A percentile compares a stretch with the other conserved stretches of the same genome.
These are phyloP conservation scores for Pocillopora damicornis DNA, from an alignment of 64 coral and sea anemone genomes.

Conservation along the genomic window DNA sequence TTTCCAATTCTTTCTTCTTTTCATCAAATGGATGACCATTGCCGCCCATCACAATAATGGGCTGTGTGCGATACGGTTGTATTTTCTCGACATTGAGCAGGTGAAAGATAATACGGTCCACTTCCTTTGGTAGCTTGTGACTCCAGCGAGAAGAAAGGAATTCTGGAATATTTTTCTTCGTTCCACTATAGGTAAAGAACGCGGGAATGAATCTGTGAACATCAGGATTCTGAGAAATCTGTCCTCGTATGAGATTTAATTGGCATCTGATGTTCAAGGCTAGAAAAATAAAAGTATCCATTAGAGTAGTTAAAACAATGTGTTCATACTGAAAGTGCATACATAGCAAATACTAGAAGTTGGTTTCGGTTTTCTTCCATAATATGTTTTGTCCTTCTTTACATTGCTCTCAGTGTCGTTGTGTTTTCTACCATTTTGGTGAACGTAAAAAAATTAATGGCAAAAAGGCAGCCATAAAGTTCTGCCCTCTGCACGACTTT, in stretches of 20 bases:
- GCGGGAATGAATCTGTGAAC: constrained; percentile 65
- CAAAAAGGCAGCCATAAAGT: too few species aligned
- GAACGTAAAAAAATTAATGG: too few species aligned
- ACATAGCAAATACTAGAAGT: too few species aligned
- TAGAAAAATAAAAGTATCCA: constrained; percentile 7
- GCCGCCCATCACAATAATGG: constrained; percentile 71
- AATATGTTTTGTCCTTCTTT: too few species aligned
- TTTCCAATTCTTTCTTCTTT: constrained; percentile 59
- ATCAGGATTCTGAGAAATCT: constrained; percentile 65
- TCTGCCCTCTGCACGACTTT: too few species aligned
- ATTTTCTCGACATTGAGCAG: constrained; percentile 80
- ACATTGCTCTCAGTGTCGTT: too few species aligned
- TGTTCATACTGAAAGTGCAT: too few species aligned
- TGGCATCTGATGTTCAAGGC: constrained; percentile 67
- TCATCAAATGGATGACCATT: constrained; percentile 70
- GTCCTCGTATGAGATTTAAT: constrained; percentile 68
- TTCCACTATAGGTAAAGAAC: constrained; percentile 69
- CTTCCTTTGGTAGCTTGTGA: constrained; percentile 62
- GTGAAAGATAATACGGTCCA: constrained; percentile 74
- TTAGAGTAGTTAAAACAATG: not conserved
- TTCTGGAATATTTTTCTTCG: constrained; percentile 61
- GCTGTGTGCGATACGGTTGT: constrained; percentile 62
- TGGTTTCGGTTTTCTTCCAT: too few species aligned
- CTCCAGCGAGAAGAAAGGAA: constrained; percentile 62
- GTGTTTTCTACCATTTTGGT: too few species aligned